Evolutionary conservation across 2,888 invertebrate genomes (phyloP).

Genomic region (Drosophila pseudotakahashii): DNA sequence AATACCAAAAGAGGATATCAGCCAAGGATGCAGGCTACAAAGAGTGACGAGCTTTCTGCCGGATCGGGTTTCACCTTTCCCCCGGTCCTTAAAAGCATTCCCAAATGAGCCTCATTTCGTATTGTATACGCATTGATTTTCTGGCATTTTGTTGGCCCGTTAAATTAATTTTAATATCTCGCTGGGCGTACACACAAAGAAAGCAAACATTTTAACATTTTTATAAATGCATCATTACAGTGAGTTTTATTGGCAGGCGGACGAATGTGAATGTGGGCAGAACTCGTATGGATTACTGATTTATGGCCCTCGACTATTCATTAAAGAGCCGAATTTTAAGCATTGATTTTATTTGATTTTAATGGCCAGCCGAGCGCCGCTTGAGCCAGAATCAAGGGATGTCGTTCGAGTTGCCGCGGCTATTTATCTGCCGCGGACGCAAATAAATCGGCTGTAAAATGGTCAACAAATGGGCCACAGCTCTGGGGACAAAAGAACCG

Average conservation of each 20-base stretch:
- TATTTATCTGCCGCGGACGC: slow-evolving; percentile 60
- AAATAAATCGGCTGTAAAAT: slow-evolving; percentile 63
- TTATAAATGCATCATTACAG: slow-evolving; percentile 75
- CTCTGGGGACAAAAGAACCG: slow-evolving; percentile 69
- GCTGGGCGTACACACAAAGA: slow-evolving; percentile 46
- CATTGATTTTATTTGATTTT: slow-evolving; percentile 76
- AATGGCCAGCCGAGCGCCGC: slow-evolving; percentile 56
- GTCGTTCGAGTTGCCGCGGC: slow-evolving; percentile 6
- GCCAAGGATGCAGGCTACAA: slow-evolving; percentile 24
- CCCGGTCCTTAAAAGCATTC: neutral
- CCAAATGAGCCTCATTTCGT: slow-evolving; percentile 19
- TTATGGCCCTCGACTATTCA: slow-evolving; percentile 66
- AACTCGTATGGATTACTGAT: slow-evolving; percentile 70
- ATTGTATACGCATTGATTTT: slow-evolving; percentile 19
- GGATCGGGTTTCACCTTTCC: slow-evolving; percentile 29
- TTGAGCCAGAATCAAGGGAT: slow-evolving; percentile 3
- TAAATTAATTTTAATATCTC: slow-evolving; percentile 66
- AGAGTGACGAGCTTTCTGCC: slow-evolving; percentile 11
- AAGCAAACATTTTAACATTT: slow-evolving; percentile 65
- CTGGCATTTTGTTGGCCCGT: slow-evolving; percentile 26
- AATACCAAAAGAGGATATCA: slow-evolving; percentile 27
- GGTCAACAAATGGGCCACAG: slow-evolving; percentile 48
- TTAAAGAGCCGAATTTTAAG: slow-evolving; percentile 56
- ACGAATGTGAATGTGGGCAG: slow-evolving; percentile 57
- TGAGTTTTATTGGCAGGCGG: slow-evolving; percentile 61